Evolutionary conservation across 2,113 vertebrate genomes (phyloP), one percentile per base, ranked within the genome.

Genomic region (Mionectes macconnelli): DNA sequence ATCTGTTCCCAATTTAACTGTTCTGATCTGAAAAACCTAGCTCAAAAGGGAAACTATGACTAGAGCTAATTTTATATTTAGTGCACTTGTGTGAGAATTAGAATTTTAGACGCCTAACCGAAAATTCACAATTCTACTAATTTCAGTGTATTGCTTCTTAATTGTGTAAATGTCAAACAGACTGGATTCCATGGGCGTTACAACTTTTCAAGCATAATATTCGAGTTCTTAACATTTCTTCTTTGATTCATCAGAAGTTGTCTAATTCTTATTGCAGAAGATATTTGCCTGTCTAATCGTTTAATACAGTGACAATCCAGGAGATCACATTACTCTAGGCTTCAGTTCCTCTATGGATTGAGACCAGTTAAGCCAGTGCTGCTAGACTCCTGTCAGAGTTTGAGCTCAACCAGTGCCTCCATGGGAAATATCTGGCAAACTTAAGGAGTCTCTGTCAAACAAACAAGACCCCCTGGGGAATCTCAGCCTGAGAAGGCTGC

Each of bases 381-480:
- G 1, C 45, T 70, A 35, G 17, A 70, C 18, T 63, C 25, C 13
- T 60, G 18, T 13, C 17, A 21, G 31, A 84, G 56, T 31, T 11
- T 57, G 42, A 52, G 5, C 31, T 60, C 39, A 45, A 8, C 7
- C 18, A 70, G 22, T 23, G 27, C 31, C 27, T 64, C 27, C 0
- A 0, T 37, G 22, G 19, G 22, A 75, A 84, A 31, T 13, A 35
- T 70, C 27, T 44, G 10, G 16, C 8, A 53, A 91, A 64, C 4
- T 4, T 8, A 27, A 9, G 12, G 30, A 5, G 7, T 12, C 6
- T 0, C n/a, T 59, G n/a, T 11, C 14, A 22, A 63, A 19, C 15
- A 68, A 23, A 24, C 3, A 50, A 55, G 35, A 62, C 19, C 1
- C 2, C 8, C 14, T 37, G 23, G 3, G 8, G 19, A 3, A 5